Conservation (phyloP, 2,797 vertebrate species). For the Malacoraja senta region DNA sequence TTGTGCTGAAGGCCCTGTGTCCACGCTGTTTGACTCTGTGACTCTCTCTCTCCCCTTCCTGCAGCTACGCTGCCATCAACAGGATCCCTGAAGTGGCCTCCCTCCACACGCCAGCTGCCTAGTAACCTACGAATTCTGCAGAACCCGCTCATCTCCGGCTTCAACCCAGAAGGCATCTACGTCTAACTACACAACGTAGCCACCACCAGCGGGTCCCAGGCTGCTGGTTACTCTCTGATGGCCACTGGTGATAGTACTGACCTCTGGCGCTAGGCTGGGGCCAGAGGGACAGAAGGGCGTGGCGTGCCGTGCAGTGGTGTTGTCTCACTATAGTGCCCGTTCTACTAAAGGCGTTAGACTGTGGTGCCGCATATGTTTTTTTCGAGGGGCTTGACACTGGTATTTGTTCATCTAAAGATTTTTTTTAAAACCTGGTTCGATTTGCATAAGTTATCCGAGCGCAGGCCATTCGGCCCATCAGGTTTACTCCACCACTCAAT, state of each 20-base stretch:
- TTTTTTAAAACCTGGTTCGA: background rate
- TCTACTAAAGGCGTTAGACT: background rate
- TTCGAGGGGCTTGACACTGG: background rate
- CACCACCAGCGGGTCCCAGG: background rate
- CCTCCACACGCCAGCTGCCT: slow-evolving; percentile 68
- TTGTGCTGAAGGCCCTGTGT: too few relatives aligned
- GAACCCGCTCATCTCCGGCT: slow-evolving; percentile 75
- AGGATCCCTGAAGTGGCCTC: slow-evolving; percentile 81
- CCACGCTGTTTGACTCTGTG: too few relatives aligned
- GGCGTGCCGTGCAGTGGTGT: too few relatives aligned
- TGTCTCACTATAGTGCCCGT: too few relatives aligned
- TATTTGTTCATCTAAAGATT: background rate
- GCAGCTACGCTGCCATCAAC: slow-evolving; percentile 72
- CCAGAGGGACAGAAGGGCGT: background rate
- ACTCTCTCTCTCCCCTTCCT: slow-evolving; percentile 41
- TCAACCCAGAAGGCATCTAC: slow-evolving; percentile 96
- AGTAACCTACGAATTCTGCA: slow-evolving; percentile 83
- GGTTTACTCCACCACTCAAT: too few relatives aligned
- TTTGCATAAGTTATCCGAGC: too few relatives aligned
- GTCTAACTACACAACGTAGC: slow-evolving; percentile 63
- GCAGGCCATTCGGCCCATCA: too few relatives aligned
- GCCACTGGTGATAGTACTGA: background rate
- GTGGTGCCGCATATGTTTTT: background rate
- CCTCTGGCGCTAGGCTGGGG: background rate
- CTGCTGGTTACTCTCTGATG: background rate